Percentiles rank a stretch among this genome's conserved stretches.
These are phyloP conservation scores for Coreius guichenoti DNA, from an alignment of 2,797 vertebrate species.

Conservation along the genomic window DNA sequence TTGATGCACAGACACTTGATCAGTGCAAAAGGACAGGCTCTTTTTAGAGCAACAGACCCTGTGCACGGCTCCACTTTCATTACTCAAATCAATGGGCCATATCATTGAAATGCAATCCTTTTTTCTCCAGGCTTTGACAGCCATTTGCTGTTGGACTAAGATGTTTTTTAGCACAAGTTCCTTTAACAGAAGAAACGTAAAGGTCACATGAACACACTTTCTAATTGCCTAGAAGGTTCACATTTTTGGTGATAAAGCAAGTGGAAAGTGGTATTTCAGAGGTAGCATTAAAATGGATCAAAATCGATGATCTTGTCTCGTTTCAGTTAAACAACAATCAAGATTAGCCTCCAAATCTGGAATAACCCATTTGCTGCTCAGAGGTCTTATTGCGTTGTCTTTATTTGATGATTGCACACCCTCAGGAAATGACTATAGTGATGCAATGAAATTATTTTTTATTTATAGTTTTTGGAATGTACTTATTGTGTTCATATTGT, in stretches of 20 bases:
- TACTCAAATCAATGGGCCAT: constrained; percentile 79
- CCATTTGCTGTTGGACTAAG: constrained; percentile 61
- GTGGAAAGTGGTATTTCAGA: constrained; percentile 6
- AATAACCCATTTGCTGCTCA: not conserved
- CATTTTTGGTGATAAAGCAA: not conserved
- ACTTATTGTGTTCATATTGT: too few relatives aligned
- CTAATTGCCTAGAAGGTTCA: constrained; percentile 4
- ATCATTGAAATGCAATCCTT: constrained; percentile 78
- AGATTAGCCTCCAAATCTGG: not conserved
- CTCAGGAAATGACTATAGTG: not conserved
- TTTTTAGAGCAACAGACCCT: constrained; percentile 64
- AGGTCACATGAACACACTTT: constrained; percentile 28
- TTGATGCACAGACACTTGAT: constrained; percentile 16
- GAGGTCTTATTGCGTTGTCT: not conserved
- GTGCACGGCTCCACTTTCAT: constrained; percentile 69
- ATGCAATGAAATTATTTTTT: not conserved
- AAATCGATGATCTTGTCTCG: not conserved
- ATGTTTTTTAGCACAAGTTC: constrained; percentile 25
- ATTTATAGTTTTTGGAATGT: too few relatives aligned
- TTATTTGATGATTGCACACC: not conserved
- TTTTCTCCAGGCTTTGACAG: constrained; percentile 68
- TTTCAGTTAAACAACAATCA: constrained; percentile 6
- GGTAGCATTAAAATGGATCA: not conserved
- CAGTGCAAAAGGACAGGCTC: constrained; percentile 25
- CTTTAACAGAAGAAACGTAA: constrained; percentile 19